Conservation (phyloP, 2,113 vertebrate species). For the Piaya cayana region DNA sequence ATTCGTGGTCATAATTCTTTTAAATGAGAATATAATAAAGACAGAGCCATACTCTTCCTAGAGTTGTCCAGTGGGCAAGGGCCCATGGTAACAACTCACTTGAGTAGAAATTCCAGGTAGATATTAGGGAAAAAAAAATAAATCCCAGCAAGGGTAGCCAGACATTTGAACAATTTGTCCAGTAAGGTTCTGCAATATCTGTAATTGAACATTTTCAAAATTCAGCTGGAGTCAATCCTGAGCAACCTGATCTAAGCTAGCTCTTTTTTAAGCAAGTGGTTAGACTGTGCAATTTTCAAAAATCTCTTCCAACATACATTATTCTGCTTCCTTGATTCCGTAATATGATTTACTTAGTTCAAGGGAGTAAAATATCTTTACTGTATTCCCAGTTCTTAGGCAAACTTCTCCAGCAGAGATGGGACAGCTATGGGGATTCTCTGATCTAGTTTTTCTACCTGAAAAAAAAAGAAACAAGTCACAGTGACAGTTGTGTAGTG, state of each 20-base stretch:
- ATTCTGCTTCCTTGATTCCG: neutral
- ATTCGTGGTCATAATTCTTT: constrained; percentile 21
- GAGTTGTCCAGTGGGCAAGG: neutral
- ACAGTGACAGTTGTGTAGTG: neutral
- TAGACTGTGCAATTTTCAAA: neutral
- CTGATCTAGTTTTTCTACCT: neutral
- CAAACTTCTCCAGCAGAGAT: neutral
- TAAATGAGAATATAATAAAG: neutral
- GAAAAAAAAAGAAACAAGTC: neutral
- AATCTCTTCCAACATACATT: neutral
- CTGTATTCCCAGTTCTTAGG: neutral
- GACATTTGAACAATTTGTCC: neutral
- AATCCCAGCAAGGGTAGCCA: neutral
- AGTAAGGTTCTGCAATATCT: neutral
- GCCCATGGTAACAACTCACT: neutral
- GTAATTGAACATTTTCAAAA: neutral
- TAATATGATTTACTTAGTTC: neutral
- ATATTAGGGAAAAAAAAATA: neutral
- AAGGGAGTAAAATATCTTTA: neutral
- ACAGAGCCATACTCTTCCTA: neutral
- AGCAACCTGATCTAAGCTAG: neutral
- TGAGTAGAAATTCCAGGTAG: neutral
- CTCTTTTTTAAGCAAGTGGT: neutral
- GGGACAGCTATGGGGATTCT: neutral
- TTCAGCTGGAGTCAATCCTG: neutral